A percentile compares a stretch with the other conserved stretches of the same genome.
phyloP scores from a whole-genome alignment of 2,113 vertebrate species.

The Delphinapterus leucas region DNA sequence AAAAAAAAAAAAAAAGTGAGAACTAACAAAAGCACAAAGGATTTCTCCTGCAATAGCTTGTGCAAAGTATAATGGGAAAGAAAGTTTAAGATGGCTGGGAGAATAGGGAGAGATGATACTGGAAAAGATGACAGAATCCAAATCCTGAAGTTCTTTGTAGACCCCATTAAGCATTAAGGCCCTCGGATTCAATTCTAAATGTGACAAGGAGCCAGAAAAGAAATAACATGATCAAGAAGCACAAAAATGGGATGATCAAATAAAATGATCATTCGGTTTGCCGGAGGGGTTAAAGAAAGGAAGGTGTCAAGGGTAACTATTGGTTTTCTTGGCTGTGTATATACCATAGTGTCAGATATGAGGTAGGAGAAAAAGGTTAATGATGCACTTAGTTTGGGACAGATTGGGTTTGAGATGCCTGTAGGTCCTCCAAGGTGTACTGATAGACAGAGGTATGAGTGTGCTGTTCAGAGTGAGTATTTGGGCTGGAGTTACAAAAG shows the following conservation, averaged over 20 bases:
- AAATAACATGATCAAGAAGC: not conserved
- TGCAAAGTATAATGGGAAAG: not conserved
- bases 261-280: not conserved
- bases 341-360: not conserved
- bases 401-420: not conserved
- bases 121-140: not conserved
- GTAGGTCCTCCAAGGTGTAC: not conserved
- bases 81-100: not conserved
- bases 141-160: not conserved
- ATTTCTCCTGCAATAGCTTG: not conserved
- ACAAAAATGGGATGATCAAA: not conserved
- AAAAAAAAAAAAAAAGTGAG: not conserved
- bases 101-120: not conserved
- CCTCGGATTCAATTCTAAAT: not conserved
- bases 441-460: not conserved
- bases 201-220: not conserved
- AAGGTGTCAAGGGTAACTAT: not conserved
- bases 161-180: not conserved
- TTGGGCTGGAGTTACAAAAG: not conserved
- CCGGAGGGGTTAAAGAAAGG: not conserved
- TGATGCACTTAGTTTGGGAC: not conserved
- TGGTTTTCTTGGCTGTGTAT: not conserved
- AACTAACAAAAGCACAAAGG: not conserved
- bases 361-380: not conserved
- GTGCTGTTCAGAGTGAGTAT: not conserved